Conservation (phyloP, 2,888 invertebrate species). For the Dryococelus australis region DNA sequence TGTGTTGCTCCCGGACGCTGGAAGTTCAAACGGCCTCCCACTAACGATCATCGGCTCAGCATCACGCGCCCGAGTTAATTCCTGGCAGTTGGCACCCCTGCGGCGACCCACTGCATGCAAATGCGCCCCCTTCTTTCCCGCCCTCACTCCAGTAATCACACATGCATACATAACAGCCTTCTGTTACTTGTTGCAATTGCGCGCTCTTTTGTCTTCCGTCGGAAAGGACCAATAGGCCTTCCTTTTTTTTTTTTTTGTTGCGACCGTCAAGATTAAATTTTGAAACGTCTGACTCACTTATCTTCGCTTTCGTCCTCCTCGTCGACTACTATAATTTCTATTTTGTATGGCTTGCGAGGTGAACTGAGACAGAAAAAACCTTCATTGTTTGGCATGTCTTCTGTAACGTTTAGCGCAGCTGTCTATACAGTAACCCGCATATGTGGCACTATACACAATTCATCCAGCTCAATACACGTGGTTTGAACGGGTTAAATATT, state of each 20-base stretch:
- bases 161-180: conserved; percentile 26
- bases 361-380: not conserved
- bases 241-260: not conserved
- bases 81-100: conserved; percentile 9
- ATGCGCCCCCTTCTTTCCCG: not conserved
- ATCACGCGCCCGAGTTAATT: not conserved
- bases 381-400: not conserved
- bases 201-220: conserved; percentile 19
- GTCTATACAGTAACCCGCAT: not conserved
- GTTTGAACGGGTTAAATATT: no score
- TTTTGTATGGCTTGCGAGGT: not conserved
- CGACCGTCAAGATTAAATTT: not conserved
- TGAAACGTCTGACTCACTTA: not conserved
- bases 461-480: not conserved
- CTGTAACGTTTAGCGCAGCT: not conserved
- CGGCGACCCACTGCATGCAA: conserved; percentile 6
- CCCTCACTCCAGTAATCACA: not conserved
- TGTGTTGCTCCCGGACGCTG: not conserved
- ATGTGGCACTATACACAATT: not conserved
- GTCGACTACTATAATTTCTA: not conserved
- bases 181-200: conserved; percentile 25
- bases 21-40: not conserved
- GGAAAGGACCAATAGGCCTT: not conserved
- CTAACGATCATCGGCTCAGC: not conserved
- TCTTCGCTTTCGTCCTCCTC: not conserved